Percentiles rank a stretch among this genome's conserved stretches.
Conservation (phyloP, 2,797 vertebrate genomes). For the Rhadinocentrus ornatus region DNA sequence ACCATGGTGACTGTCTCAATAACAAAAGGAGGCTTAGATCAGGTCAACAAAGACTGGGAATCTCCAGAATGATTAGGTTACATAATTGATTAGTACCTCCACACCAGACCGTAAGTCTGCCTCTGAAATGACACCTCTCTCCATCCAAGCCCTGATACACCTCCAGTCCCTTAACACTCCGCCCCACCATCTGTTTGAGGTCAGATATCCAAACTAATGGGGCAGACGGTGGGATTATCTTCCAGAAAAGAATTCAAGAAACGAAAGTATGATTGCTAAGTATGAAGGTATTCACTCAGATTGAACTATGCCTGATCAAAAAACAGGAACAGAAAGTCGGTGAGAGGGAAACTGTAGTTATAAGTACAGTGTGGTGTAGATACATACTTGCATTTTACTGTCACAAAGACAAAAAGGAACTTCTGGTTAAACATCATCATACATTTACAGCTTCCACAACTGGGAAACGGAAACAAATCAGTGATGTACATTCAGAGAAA, state of each 20-base stretch:
- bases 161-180: slow-evolving; percentile 15
- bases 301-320: neutral
- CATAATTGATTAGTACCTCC: slow-evolving; percentile 67
- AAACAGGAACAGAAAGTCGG: slow-evolving; percentile 4
- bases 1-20: slow-evolving; percentile 61
- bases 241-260: slow-evolving; percentile 45
- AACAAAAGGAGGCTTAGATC: slow-evolving; percentile 63
- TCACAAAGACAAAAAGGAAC: neutral
- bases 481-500: neutral
- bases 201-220: slow-evolving; percentile 47
- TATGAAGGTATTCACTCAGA: neutral
- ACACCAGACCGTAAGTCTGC: slow-evolving; percentile 49
- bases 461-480: neutral
- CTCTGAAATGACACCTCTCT: slow-evolving; percentile 42
- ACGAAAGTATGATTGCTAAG: slow-evolving; percentile 15
- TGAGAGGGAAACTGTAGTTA: neutral
- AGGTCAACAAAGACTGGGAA: slow-evolving; percentile 72
- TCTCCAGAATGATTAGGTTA: slow-evolving; percentile 77
- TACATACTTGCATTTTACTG: too few relatives aligned
- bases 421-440: neutral
- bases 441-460: neutral
- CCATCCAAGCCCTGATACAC: slow-evolving; percentile 21
- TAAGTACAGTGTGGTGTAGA: neutral
- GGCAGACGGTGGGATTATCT: slow-evolving; percentile 47
- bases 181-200: slow-evolving; percentile 65